Evolutionary conservation across 2,888 invertebrate genomes (phyloP).

Genomic region (Dascillus cervinus): DNA sequence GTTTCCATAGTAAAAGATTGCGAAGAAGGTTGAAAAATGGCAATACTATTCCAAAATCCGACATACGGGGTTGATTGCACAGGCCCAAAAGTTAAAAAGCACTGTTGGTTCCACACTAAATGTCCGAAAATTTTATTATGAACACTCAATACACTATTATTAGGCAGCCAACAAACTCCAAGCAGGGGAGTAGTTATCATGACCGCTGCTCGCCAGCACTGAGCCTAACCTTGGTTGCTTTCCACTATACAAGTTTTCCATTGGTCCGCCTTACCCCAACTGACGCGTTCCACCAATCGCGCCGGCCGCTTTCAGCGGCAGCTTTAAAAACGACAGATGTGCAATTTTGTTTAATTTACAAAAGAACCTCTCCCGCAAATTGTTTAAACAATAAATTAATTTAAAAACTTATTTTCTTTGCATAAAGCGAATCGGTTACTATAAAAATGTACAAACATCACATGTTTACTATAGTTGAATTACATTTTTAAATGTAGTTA

Average conservation of each 20-base stretch:
- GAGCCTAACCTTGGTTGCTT: conserved; percentile 32
- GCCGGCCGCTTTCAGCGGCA: conserved; percentile 18
- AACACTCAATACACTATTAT: conserved; percentile 24
- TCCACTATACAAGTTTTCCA: conserved; percentile 9
- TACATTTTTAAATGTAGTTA: no score
- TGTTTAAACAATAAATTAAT: neutral
- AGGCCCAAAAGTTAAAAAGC: conserved; percentile 34
- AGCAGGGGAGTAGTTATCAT: conserved; percentile 46
- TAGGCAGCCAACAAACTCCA: conserved; percentile 41
- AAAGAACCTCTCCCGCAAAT: neutral
- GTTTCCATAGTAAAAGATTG: conserved; percentile 37
- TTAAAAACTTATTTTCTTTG: neutral
- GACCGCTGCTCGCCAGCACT: conserved; percentile 43
- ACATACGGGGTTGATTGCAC: conserved; percentile 37
- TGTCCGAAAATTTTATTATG: conserved; percentile 30
- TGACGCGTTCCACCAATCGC: conserved; percentile 37
- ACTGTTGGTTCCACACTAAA: conserved; percentile 37
- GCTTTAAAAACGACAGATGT: no score
- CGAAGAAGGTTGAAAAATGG: conserved; percentile 32
- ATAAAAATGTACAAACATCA: no score
- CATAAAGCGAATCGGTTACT: neutral
- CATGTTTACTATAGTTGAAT: no score
- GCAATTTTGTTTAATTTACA: no score
- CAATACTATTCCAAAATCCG: conserved; percentile 39
- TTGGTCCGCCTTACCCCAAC: conserved; percentile 22